These are phyloP conservation scores for Hanleya hanleyi DNA, from an alignment of 2,888 invertebrate species.

Conservation along the genomic window DNA sequence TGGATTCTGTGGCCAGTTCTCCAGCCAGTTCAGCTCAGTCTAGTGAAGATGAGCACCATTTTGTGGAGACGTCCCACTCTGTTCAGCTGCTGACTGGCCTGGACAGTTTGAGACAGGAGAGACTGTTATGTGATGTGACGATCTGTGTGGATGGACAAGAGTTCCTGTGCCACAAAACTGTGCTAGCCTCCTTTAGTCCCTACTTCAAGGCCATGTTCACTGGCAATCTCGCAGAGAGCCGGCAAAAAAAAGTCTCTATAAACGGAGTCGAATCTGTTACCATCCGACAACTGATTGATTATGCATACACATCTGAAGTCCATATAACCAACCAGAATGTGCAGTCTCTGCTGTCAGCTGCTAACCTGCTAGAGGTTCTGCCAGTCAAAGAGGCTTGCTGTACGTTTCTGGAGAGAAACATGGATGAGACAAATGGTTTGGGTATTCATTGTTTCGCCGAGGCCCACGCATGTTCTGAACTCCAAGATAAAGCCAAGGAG, in stretches of 20 bases:
- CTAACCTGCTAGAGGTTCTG: slow-evolving; percentile 73
- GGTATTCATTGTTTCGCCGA: slow-evolving; percentile 76
- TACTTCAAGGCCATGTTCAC: slow-evolving; percentile 58
- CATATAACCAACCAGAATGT: slow-evolving; percentile 74
- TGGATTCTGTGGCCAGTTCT: not conserved
- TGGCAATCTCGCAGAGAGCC: slow-evolving; percentile 73
- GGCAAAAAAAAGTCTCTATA: slow-evolving; percentile 70
- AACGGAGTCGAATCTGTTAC: slow-evolving; percentile 74
- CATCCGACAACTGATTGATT: slow-evolving; percentile 73
- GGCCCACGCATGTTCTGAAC: slow-evolving; percentile 74
- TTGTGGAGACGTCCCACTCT: slow-evolving; percentile 70
- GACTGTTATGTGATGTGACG: slow-evolving; percentile 74
- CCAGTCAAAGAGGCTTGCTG: slow-evolving; percentile 74
- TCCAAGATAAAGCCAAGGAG: slow-evolving; percentile 74
- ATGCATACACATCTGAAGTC: slow-evolving; percentile 72
- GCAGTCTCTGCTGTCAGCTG: slow-evolving; percentile 74
- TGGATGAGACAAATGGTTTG: slow-evolving; percentile 75
- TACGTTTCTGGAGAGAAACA: slow-evolving; percentile 73
- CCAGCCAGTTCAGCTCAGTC: not conserved
- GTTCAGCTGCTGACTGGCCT: slow-evolving; percentile 69
- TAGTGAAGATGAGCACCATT: slow-evolving; percentile 68
- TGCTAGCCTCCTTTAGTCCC: slow-evolving; percentile 74
- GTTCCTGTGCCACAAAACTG: slow-evolving; percentile 72
- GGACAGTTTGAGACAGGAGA: slow-evolving; percentile 66
- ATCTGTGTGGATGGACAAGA: slow-evolving; percentile 72